phyloP scores from a whole-genome alignment of 2,888 invertebrate genomes.

The Aphodius granarius region DNA sequence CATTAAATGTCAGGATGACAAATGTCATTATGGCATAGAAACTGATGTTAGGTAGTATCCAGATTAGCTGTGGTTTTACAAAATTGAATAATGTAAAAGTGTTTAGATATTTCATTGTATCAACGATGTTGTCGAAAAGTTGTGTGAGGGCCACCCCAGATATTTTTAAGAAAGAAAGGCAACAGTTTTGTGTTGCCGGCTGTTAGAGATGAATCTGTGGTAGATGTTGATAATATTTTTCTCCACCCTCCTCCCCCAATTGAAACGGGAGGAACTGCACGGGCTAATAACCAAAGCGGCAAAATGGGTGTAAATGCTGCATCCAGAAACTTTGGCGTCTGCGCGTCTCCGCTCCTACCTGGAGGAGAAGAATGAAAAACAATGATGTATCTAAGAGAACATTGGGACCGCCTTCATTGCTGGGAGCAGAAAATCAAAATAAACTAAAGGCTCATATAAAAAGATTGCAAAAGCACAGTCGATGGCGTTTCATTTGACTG shows the following conservation, averaged over 20 bases:
- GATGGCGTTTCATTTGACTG: conserved; percentile 21
- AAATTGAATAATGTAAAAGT: no score
- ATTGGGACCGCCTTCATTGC: conserved; percentile 1
- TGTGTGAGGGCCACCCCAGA: no score
- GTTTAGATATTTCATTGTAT: no score
- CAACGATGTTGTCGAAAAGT: no score
- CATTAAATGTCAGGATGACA: no score
- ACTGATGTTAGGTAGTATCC: no score
- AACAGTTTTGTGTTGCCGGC: background rate
- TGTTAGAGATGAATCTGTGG: conserved; percentile 1
- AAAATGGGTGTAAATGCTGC: conserved; percentile 21
- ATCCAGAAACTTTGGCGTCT: conserved; percentile 18
- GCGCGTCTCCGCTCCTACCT: conserved; percentile 16
- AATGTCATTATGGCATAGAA: no score
- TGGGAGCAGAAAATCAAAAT: conserved; percentile 30
- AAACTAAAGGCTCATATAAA: conserved; percentile 30
- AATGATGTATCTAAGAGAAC: background rate
- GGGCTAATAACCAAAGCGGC: conserved; percentile 3
- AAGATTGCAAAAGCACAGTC: conserved; percentile 32
- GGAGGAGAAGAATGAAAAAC: conserved; percentile 13
- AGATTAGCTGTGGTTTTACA: no score
- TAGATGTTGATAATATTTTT: background rate
- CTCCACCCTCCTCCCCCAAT: background rate
- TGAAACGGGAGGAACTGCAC: background rate
- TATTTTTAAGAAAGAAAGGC: conserved; percentile 5